Percentiles rank a stretch among this genome's conserved stretches.
Conservation (phyloP, 1,140 invertebrate species). For the Euura saliciscinereae region DNA sequence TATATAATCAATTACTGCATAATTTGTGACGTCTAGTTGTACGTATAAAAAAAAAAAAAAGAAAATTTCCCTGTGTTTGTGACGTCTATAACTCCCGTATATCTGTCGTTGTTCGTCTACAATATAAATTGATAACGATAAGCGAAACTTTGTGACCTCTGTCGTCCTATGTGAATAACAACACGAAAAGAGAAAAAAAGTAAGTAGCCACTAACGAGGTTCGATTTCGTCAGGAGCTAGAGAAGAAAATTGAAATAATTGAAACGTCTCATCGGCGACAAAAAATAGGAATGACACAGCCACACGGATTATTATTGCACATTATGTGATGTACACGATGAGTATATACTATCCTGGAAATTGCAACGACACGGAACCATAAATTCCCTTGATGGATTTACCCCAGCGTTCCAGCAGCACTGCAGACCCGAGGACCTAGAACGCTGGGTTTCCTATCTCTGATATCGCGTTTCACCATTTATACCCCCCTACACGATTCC, state of each 20-base stretch:
- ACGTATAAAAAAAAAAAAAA: background rate
- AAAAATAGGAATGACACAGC: too few species aligned
- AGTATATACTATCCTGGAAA: background rate
- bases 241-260: too few species aligned
- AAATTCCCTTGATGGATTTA: conserved; percentile 5
- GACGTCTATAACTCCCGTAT: background rate
- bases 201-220: background rate
- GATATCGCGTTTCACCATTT: background rate
- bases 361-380: background rate
- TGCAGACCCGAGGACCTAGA: background rate
- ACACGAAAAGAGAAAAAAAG: background rate
- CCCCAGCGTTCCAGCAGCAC: background rate
- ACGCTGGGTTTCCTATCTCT: background rate
- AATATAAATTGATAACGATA: background rate
- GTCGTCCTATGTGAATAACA: background rate
- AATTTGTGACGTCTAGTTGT: background rate
- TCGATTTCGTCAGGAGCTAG: too few species aligned
- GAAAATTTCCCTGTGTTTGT: conserved; percentile 1
- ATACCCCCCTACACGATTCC: background rate
- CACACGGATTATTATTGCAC: too few species aligned
- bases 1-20: background rate
- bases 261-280: too few species aligned
- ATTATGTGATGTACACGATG: background rate
- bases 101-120: background rate
- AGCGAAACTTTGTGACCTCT: background rate